Conservation (phyloP, 2,888 invertebrate genomes). For the Morpho helenor region DNA sequence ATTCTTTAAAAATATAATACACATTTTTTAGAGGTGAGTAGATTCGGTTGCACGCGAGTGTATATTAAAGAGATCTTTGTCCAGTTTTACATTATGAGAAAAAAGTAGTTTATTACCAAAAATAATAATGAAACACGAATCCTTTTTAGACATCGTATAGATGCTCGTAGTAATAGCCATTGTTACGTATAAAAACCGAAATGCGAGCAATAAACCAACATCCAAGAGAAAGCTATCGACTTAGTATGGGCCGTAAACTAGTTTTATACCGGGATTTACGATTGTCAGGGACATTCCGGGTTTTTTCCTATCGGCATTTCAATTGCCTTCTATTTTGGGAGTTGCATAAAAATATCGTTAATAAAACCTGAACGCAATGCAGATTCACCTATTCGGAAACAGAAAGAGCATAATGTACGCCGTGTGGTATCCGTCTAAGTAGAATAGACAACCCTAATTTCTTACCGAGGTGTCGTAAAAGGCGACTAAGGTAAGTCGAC, state of each 20-base stretch:
- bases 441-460: too few species aligned
- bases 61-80: too few species aligned
- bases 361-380: not conserved
- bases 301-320: slow-evolving; percentile 13
- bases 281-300: slow-evolving; percentile 22
- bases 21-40: too few species aligned
- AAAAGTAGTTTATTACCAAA: slow-evolving; percentile 1
- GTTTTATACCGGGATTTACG: slow-evolving; percentile 30
- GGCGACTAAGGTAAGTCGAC: too few species aligned
- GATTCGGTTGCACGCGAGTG: too few species aligned
- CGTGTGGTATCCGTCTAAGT: too few species aligned
- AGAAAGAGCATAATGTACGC: too few species aligned
- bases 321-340: slow-evolving; percentile 9
- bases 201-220: slow-evolving; percentile 11
- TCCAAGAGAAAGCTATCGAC: slow-evolving; percentile 11
- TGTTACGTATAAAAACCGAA: slow-evolving; percentile 15
- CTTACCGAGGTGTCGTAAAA: too few species aligned
- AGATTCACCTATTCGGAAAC: too few species aligned
- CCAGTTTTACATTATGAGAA: too few species aligned
- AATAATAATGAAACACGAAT: not conserved
- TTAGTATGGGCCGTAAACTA: slow-evolving; percentile 20
- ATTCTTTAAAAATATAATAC: too few species aligned
- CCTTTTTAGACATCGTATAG: not conserved
- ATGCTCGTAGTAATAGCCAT: slow-evolving; percentile 2
- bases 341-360: slow-evolving; percentile 1